phyloP scores from a whole-genome alignment of 2,113 vertebrate genomes.

The Axis porcinus region DNA sequence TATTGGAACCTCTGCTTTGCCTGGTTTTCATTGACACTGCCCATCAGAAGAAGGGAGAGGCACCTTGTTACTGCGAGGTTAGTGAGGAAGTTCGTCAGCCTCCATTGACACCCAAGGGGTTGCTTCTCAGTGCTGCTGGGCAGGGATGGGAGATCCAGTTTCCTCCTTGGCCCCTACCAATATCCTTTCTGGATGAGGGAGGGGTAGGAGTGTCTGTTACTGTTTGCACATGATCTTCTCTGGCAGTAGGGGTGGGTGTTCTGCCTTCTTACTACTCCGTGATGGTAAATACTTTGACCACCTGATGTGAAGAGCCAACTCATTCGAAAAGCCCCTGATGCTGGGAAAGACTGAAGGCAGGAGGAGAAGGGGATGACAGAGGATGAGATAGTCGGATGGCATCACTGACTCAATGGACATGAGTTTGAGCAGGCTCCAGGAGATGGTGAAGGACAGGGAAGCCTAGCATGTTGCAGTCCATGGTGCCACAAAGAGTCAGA shows the following conservation, averaged over 20 bases:
- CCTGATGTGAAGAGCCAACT: not conserved
- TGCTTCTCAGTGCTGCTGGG: not conserved
- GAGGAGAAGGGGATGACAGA: not conserved
- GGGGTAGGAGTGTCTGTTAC: not conserved
- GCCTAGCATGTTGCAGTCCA: not conserved
- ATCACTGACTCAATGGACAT: not conserved
- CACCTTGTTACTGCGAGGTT: not conserved
- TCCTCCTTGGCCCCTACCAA: not conserved
- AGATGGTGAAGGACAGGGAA: not conserved
- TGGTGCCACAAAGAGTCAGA: not conserved
- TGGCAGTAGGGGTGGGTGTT: not conserved
- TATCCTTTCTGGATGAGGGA: not conserved
- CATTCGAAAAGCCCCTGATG: not conserved
- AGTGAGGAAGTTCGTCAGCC: not conserved
- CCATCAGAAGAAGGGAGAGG: rapidly evolving
- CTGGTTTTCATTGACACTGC: not conserved
- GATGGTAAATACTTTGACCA: not conserved
- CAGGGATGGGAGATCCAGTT: not conserved
- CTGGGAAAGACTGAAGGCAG: not conserved
- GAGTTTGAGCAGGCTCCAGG: not conserved
- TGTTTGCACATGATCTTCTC: not conserved
- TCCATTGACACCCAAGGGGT: not conserved
- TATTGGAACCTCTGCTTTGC: not conserved
- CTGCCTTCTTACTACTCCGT: not conserved
- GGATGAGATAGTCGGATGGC: not conserved